Base-by-base conservation (phyloP, 2,888 invertebrate genomes). In the Blera fallax region DNA sequence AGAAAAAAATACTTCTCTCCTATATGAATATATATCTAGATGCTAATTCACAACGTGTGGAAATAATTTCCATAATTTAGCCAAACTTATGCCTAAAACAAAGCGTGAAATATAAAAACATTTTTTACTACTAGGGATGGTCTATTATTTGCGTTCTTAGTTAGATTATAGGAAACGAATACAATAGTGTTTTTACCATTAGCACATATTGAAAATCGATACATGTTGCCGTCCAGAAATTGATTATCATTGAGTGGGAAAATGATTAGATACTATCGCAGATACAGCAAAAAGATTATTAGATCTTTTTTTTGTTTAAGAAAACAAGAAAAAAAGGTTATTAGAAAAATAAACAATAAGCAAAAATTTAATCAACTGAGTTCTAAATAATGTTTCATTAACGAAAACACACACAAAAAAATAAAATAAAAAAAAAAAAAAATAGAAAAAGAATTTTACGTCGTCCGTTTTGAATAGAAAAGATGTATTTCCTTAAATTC, bases 211-310 rank as follows among this genome's bases (percentile, higher is more conserved):
- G 10, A 32, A 32, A 32, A 29, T 50, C 32, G 18, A 27, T 16
- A 58, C 21, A 45, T 40, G 14, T 40, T 40, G 5, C 5, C n/a
- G 40, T n/a, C 40, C 14, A 40, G 18, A 43, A 65, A 65, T 24
- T 65, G 24, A 65, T 65, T 65, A 65, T 52, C 65, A 16, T 52
- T 65, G 65, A 65, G 65, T 34, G 65, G 52, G 24, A 65, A 65
- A 52, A 24, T 65, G 50, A 50, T 65, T 65, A 65, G 65, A 65
- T 37, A 52, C 50, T 65, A 6, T n/a, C n/a, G 14, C 4, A 37
- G 48, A 29, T 24, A 37, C 50, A 65, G 21, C 32, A 65, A 16
- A 50, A 65, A 37, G 65, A 34, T 1, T 16, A 34, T 48, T 64
- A 14, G n/a, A n/a, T n/a, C n/a, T n/a, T 21, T 50, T n/a, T 2